Base-by-base conservation (phyloP, 2,797 vertebrate species). In the Benthosema pterotum region DNA sequence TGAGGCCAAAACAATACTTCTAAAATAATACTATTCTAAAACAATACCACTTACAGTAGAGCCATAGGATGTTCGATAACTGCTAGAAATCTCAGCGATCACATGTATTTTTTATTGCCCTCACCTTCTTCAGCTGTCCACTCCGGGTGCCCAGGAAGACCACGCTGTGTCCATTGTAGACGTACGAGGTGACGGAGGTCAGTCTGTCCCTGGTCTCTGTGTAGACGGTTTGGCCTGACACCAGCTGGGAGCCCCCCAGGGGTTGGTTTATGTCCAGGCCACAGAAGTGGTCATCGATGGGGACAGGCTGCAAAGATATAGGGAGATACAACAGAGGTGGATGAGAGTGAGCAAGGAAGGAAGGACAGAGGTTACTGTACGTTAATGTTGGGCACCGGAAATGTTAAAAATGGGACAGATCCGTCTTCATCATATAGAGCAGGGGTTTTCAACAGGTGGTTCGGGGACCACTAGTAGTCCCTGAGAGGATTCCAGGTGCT, bases 181-280 rank as follows among this genome's bases (percentile, higher is more conserved):
- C 84, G 0, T 97, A 98, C n/a, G 96, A 95, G 38, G 94, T 93
- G 50, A 98, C 94, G 0, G 97, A 93, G 45, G 96, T 97, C 89
- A 98, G 92, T 52, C 96, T 87, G 84, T 99, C 97, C 14, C 93
- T 90, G 85, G 87, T 93, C 70, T 97, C 95, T 0, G 93, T 94
- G 79, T 93, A 97, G 43, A 98, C 83, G 0, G 85, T 93, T 78
- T 88, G 88, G 7, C 97, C 96, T 0, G 95, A 94, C 78, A 99
- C 95, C 1, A 97, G 92, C 38, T 88, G 92, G 0, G 94, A 96
- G 64, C 97, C 97, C 58, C 97, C 97, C 28, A 99, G 90, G 1
- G 47, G 97, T 83, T 99, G 97, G 90, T 99, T 99, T 85, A 99
- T 99, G 82, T 98, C 97, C 42, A 98, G 87, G 72, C 97, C 97